Evolutionary conservation across 2,113 vertebrate genomes (phyloP).

Genomic region (Sorex fumeus): DNA sequence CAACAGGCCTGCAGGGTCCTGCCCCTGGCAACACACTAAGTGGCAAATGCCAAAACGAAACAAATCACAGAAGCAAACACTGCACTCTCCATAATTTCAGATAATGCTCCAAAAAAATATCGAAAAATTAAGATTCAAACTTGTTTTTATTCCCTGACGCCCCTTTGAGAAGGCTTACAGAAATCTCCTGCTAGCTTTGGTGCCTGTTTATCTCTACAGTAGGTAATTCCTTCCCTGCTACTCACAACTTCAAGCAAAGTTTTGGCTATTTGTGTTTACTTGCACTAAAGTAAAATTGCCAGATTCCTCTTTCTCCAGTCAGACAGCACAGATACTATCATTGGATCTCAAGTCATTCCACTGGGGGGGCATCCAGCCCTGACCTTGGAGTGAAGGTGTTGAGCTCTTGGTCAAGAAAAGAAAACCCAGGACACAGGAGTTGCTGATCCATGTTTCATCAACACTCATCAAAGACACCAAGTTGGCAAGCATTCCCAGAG

Average conservation of each 20-base stretch:
- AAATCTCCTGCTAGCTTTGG: not conserved
- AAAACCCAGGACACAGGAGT: not conserved
- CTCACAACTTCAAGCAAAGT: slow-evolving; percentile 25
- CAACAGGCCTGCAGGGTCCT: not conserved
- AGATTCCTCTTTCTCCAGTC: slow-evolving; percentile 26
- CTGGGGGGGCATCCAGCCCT: too few species aligned
- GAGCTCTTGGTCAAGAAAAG: not conserved
- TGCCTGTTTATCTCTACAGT: not conserved
- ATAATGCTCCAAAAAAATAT: not conserved
- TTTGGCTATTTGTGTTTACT: slow-evolving; percentile 40
- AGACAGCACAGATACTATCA: not conserved
- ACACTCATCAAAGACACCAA: not conserved
- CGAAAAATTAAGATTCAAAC: not conserved
- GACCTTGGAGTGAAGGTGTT: not conserved
- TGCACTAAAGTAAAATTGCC: not conserved
- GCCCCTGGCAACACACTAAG: not conserved
- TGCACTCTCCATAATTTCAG: not conserved
- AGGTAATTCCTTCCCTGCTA: not conserved
- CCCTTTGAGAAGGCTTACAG: not conserved
- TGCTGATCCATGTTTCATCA: not conserved
- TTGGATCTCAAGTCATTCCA: slow-evolving; percentile 24
- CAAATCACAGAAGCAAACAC: too few species aligned
- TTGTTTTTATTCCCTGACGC: not conserved
- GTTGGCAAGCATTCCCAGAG: not conserved
- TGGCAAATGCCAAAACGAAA: not conserved